Conservation (phyloP, 2,113 vertebrate genomes). For the Andinoacara biseriatus region DNA sequence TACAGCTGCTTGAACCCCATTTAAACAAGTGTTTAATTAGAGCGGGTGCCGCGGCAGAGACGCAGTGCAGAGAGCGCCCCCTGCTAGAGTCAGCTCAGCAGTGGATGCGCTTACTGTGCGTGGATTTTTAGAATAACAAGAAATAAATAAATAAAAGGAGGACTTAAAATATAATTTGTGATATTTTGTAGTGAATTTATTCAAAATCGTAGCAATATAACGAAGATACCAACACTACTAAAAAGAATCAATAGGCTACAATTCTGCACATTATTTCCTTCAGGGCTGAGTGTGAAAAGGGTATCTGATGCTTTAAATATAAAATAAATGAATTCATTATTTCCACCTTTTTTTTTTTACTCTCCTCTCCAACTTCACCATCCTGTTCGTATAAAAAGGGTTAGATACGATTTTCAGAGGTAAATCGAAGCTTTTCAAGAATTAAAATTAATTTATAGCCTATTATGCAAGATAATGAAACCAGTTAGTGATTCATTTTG, state of each 20-base stretch:
- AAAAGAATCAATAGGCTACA: neutral
- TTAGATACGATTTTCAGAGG: accelerated
- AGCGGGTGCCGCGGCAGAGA: neutral
- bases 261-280: neutral
- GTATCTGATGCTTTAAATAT: neutral
- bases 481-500: neutral
- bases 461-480: neutral
- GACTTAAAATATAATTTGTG: neutral
- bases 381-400: too few species aligned
- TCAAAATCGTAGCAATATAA: neutral
- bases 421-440: neutral
- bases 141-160: neutral
- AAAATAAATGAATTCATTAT: neutral
- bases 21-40: neutral
- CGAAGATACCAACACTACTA: accelerated
- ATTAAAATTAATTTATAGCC: neutral
- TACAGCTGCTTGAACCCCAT: neutral
- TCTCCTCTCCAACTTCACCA: too few species aligned
- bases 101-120: neutral
- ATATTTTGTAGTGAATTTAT: neutral
- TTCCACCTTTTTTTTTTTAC: too few species aligned
- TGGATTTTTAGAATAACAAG: neutral
- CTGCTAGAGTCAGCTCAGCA: neutral
- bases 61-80: neutral
- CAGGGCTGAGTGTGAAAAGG: accelerated